Evolutionary conservation across 2,113 vertebrate genomes (phyloP).

Genomic region (Phalacrocorax pelagicus): DNA sequence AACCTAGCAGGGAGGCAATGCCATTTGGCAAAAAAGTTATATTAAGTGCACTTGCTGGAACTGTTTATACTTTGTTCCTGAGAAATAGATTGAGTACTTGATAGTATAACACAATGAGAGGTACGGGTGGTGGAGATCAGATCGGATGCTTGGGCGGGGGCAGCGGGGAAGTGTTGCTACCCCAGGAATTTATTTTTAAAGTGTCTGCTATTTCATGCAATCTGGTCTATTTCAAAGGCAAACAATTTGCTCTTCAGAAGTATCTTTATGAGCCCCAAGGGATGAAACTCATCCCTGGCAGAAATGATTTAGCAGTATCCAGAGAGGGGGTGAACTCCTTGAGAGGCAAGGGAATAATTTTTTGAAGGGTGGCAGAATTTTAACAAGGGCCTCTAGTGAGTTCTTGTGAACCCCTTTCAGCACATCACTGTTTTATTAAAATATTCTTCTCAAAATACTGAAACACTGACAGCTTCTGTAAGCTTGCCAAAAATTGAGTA

Average conservation of each 20-base stretch:
- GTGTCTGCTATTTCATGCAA: slow-evolving; percentile 69
- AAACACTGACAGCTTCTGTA: slow-evolving; percentile 73
- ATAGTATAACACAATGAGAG: slow-evolving; percentile 64
- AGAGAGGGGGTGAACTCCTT: slow-evolving; percentile 66
- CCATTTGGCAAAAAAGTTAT: slow-evolving; percentile 57
- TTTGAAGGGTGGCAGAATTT: slow-evolving; percentile 75
- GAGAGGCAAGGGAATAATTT: slow-evolving; percentile 71
- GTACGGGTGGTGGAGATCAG: slow-evolving; percentile 53
- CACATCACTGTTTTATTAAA: slow-evolving; percentile 72
- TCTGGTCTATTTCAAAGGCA: slow-evolving; percentile 72
- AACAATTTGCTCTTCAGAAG: slow-evolving; percentile 71
- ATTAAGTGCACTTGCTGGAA: slow-evolving; percentile 62
- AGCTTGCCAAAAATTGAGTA: slow-evolving; percentile 75
- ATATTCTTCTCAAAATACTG: slow-evolving; percentile 70
- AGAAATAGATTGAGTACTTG: slow-evolving; percentile 66
- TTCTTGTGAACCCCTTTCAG: slow-evolving; percentile 72
- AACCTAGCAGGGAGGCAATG: slow-evolving; percentile 26
- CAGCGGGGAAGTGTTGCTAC: slow-evolving; percentile 62
- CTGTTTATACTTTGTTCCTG: slow-evolving; percentile 60
- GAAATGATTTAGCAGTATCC: slow-evolving; percentile 72
- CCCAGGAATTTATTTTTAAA: slow-evolving; percentile 74
- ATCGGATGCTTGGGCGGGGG: slow-evolving; percentile 63
- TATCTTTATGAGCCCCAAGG: slow-evolving; percentile 64
- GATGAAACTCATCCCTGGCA: slow-evolving; percentile 70
- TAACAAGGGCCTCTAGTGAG: slow-evolving; percentile 72